These are phyloP conservation scores for Triplophysa dalaica DNA, from an alignment of 2,113 vertebrate genomes.

Conservation along the genomic window DNA sequence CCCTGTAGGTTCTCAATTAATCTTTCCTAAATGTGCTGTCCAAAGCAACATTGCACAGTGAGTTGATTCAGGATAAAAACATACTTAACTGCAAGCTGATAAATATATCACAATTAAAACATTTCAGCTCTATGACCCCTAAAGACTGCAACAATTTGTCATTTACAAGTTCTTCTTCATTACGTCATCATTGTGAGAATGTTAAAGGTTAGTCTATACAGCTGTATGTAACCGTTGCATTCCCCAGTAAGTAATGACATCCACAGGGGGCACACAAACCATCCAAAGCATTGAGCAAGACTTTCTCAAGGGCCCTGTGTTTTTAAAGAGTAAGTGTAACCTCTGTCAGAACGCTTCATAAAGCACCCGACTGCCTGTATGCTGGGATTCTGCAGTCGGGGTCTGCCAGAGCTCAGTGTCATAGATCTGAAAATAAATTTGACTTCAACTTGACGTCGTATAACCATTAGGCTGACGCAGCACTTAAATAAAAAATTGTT, in stretches of 20 bases:
- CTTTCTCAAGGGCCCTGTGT: background rate
- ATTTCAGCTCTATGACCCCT: background rate
- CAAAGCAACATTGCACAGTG: no score
- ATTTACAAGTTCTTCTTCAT: conserved; percentile 14
- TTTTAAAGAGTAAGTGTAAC: background rate
- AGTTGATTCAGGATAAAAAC: background rate
- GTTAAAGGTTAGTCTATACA: conserved; percentile 7
- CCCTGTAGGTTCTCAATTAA: no score
- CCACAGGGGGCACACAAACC: background rate
- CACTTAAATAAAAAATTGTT: background rate
- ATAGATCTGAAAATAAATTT: background rate
- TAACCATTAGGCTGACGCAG: conserved; percentile 8
- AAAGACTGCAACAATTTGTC: background rate
- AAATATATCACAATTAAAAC: background rate
- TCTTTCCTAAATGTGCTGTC: no score
- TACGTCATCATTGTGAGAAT: background rate
- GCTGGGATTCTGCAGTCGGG: background rate
- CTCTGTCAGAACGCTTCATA: background rate
- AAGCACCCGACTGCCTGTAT: background rate
- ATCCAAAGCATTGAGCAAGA: conserved; percentile 4
- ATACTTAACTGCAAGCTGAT: background rate
- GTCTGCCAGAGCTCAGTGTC: background rate
- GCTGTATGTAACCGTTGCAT: background rate
- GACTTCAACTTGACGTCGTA: background rate
- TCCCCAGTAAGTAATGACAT: conserved; percentile 11